Percentiles rank a stretch among this genome's conserved stretches.
These are phyloP conservation scores for Gallinago undulata DNA, from an alignment of 2,113 vertebrate species.

Conservation along the genomic window DNA sequence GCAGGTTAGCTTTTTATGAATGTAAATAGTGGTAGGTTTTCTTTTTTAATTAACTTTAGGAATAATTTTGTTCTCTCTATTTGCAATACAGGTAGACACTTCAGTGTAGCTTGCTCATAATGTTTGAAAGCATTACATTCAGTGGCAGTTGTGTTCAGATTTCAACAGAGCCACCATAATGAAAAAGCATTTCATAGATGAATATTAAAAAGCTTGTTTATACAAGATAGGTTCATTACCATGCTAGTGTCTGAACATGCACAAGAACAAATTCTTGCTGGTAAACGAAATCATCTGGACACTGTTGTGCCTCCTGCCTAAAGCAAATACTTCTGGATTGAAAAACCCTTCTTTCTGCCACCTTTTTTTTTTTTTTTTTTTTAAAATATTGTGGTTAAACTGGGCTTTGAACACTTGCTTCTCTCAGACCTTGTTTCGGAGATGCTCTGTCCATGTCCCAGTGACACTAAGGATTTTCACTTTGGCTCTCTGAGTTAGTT, in stretches of 20 bases:
- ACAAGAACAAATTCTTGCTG: neutral
- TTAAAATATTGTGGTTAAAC: neutral
- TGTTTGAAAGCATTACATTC: neutral
- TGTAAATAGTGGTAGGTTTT: conserved; percentile 16
- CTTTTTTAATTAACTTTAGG: conserved; percentile 25
- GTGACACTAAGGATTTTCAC: neutral
- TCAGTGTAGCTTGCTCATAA: neutral
- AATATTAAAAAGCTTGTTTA: neutral
- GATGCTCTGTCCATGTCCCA: neutral
- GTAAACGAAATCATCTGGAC: neutral
- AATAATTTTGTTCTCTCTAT: neutral
- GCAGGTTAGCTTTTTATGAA: conserved; percentile 38
- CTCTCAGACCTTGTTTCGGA: neutral
- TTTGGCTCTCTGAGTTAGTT: neutral
- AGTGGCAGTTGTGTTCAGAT: neutral
- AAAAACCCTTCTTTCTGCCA: neutral
- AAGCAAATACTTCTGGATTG: neutral
- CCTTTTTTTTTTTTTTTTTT: neutral
- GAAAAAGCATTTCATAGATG: neutral
- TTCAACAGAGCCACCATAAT: neutral
- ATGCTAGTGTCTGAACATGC: neutral
- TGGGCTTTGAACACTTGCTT: neutral
- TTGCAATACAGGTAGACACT: neutral
- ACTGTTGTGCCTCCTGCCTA: neutral
- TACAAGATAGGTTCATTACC: neutral